Evolutionary conservation across 2,797 vertebrate genomes (phyloP).

Genomic region (Poecilia wingei): DNA sequence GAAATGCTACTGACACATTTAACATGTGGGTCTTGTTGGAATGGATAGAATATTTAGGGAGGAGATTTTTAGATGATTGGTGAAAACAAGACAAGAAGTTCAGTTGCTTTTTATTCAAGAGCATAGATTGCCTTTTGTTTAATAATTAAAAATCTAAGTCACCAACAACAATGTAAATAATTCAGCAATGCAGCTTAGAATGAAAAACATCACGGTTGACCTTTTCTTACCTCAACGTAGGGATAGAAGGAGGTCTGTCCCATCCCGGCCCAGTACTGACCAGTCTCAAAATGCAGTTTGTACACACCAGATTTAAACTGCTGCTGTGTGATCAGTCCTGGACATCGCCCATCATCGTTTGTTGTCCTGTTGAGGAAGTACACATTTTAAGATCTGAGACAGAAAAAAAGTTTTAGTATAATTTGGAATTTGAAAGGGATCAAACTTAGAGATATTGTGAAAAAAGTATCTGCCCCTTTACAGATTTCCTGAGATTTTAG

Average conservation of each 20-base stretch:
- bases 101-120: not conserved
- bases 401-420: not conserved
- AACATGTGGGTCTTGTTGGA: not conserved
- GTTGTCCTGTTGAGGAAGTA: conserved; percentile 76
- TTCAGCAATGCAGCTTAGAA: not conserved
- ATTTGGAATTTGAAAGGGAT: not conserved
- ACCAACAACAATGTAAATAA: not conserved
- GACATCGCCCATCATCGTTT: conserved; percentile 85
- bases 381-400: not conserved
- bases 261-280: conserved; percentile 84
- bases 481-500: not conserved
- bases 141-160: not conserved
- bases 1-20: not conserved
- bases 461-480: not conserved
- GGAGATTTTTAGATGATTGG: not conserved
- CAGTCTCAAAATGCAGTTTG: conserved; percentile 89
- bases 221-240: conserved; percentile 87
- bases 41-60: not conserved
- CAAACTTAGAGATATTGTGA: not conserved
- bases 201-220: not conserved
- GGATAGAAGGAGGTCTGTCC: conserved; percentile 88
- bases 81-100: not conserved
- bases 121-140: not conserved
- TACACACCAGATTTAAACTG: conserved; percentile 85
- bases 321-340: conserved; percentile 75